A percentile compares a stretch with the other conserved stretches of the same genome.
These are phyloP conservation scores for Globodera rostochiensis DNA, from an alignment of 1,140 invertebrate genomes.

Conservation along the genomic window DNA sequence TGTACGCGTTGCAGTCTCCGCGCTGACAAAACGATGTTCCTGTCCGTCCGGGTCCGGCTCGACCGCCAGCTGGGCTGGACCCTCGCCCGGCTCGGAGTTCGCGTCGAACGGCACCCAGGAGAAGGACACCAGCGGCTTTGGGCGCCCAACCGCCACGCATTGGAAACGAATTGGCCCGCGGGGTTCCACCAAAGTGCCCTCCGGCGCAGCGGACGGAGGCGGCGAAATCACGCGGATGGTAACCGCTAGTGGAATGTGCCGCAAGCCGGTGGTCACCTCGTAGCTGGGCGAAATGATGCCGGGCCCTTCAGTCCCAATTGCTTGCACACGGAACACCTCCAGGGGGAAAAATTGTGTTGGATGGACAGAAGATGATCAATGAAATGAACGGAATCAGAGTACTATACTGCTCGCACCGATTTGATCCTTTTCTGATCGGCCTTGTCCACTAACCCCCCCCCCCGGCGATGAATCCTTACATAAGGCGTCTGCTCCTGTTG, in stretches of 20 bases:
- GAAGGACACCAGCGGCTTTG: slow-evolving; percentile 60
- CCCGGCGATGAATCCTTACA: neutral
- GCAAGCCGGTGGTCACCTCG: slow-evolving; percentile 64
- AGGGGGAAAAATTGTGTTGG: neutral
- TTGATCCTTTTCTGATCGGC: too few species aligned
- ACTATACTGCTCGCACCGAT: too few species aligned
- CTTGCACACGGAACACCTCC: slow-evolving; percentile 55
- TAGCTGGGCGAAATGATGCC: slow-evolving; percentile 65
- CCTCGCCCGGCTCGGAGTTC: slow-evolving; percentile 6
- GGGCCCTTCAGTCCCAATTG: slow-evolving; percentile 59
- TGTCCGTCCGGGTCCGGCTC: neutral
- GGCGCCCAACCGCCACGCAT: slow-evolving; percentile 61
- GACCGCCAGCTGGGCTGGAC: neutral
- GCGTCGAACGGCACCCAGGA: slow-evolving; percentile 61
- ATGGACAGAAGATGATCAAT: too few species aligned
- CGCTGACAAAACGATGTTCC: slow-evolving; percentile 56
- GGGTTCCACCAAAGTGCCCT: slow-evolving; percentile 58
- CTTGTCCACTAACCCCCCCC: too few species aligned
- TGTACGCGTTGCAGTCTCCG: slow-evolving; percentile 54
- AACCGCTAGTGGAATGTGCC: slow-evolving; percentile 62
- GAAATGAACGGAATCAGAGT: too few species aligned
- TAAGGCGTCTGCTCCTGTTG: slow-evolving; percentile 65
- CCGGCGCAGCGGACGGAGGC: slow-evolving; percentile 26
- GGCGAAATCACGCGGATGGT: slow-evolving; percentile 56
- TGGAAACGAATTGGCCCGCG: slow-evolving; percentile 59